Base-by-base conservation (phyloP, 53 echinoderm and acorn worm genomes). In the Astropecten irregularis region DNA sequence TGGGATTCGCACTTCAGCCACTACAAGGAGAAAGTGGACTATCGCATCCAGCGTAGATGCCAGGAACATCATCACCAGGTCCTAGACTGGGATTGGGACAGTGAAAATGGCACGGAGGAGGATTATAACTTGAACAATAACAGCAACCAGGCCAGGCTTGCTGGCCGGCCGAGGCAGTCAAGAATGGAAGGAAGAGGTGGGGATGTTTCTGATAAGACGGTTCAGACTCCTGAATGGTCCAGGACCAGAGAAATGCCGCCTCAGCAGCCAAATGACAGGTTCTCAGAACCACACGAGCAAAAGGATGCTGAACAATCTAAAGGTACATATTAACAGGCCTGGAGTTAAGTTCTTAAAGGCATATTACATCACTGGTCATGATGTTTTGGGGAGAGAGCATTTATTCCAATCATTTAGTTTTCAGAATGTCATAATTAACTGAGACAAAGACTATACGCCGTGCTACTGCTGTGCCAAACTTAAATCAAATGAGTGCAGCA, bases 21-120 rank as follows among this genome's bases (percentile, higher is more conserved):
- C 87, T 87, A 87, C 69, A 48, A 81, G 34, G 87, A 81, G 35
- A 87, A 87, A 32, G 81, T 87, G 20, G 87, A 87, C 44, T 87
- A 87, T 66, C 59, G 87, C 9, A 31, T 69, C 15, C 52, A 81
- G 14, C 84, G 92, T 20, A 63, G 95, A 25, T 68, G 82, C 56
- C 76, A 90, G 59, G 95, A 95, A 59, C 85, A 92, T 56, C 88
- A 86, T 37, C 95, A 95, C 88, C 69, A 90, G 65, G 82, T 92
- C 56, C 47, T 92, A 28, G 85, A 90, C 28, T 95, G 95, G 95
- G 95, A 95, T 68, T 95, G 92, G 92, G 95, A 95, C 46, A 92
- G 92, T 39, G 87, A 92, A 39, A 82, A 69, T 33, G 82, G 42
- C 42, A 42, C 10, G 16, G 55, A 16, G 7, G 59, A 66, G 21